Conservation (phyloP, 2,888 invertebrate genomes). For the Hydraecia micacea region DNA sequence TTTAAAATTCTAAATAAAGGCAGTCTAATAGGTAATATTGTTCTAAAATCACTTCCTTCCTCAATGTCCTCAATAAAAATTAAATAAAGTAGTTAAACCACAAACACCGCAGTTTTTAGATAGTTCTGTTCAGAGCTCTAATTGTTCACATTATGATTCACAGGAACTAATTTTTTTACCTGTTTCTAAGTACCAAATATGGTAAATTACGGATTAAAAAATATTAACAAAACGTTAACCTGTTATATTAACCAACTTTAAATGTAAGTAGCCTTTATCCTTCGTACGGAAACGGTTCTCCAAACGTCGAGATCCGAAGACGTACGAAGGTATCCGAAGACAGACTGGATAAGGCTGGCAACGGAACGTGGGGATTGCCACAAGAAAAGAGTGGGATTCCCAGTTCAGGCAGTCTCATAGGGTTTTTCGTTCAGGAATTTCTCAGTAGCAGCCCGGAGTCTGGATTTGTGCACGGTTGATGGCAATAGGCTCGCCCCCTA, state of each 20-base stretch:
- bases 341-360: background rate
- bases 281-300: background rate
- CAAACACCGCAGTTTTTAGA: slow-evolving; percentile 11
- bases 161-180: slow-evolving; percentile 1
- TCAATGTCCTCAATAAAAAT: background rate
- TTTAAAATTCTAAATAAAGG: background rate
- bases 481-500: too few species aligned
- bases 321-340: background rate
- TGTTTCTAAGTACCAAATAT: slow-evolving; percentile 3
- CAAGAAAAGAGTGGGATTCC: background rate
- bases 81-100: slow-evolving; percentile 10
- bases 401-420: too few species aligned
- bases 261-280: background rate
- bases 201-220: background rate
- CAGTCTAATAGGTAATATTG: background rate
- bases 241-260: background rate
- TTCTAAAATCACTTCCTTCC: slow-evolving; percentile 19
- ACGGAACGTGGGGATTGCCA: background rate
- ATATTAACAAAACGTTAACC: background rate
- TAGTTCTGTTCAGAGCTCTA: slow-evolving; percentile 14
- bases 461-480: too few species aligned
- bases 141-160: slow-evolving; percentile 31
- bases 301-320: background rate
- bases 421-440: too few species aligned
- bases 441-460: too few species aligned